A percentile compares a stretch with the other conserved stretches of the same genome.
phyloP scores from a whole-genome alignment of 2,797 vertebrate species.

The Notolabrus celidotus region DNA sequence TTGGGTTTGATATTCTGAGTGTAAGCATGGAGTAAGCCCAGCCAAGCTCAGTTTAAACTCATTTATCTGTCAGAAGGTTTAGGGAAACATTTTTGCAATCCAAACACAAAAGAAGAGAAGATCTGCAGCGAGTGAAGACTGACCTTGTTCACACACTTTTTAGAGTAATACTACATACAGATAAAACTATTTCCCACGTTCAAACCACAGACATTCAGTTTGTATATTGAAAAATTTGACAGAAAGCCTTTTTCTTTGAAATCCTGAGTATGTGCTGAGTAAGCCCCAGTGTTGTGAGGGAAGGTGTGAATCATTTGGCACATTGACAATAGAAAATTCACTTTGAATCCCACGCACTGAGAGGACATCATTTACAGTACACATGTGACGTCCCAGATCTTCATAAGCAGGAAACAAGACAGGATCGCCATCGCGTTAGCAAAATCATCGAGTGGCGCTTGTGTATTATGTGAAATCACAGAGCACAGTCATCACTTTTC shows the following conservation, averaged over 20 bases:
- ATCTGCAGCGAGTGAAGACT: background rate
- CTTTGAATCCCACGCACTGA: slow-evolving; percentile 45
- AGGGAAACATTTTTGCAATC: background rate
- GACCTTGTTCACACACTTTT: background rate
- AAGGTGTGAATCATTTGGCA: slow-evolving; percentile 69
- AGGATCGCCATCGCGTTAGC: background rate
- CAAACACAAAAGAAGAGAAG: background rate
- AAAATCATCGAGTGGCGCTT: background rate
- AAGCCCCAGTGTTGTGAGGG: slow-evolving; percentile 45
- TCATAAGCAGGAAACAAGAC: slow-evolving; percentile 44
- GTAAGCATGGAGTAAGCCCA: background rate
- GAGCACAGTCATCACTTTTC: slow-evolving; percentile 34
- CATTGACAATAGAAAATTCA: slow-evolving; percentile 48
- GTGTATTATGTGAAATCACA: slow-evolving; percentile 35
- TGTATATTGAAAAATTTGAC: background rate
- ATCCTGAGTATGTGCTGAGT: slow-evolving; percentile 51
- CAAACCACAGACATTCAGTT: background rate
- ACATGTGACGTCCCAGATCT: background rate
- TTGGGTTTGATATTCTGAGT: background rate
- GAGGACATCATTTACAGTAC: slow-evolving; percentile 29
- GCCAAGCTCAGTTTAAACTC: background rate
- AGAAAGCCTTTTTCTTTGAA: slow-evolving; percentile 15
- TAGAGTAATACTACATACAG: background rate
- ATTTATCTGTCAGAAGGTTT: background rate
- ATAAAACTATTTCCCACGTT: background rate